These are phyloP conservation scores for Actenoides hombroni DNA, from an alignment of 2,113 vertebrate genomes.

Conservation along the genomic window DNA sequence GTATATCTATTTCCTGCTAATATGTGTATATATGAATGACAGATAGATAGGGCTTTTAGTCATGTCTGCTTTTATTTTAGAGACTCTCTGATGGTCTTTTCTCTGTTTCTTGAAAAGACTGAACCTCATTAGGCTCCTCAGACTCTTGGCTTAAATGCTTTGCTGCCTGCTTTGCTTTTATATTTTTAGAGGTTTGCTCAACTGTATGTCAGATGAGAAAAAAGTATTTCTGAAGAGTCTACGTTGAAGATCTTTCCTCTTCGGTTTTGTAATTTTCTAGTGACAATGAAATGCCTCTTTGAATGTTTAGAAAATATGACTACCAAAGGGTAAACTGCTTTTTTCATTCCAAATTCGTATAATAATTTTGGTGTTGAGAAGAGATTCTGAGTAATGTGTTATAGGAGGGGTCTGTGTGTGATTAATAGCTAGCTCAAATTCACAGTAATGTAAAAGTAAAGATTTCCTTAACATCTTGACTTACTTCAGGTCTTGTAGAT, in stretches of 20 bases:
- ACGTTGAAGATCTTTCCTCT: not conserved
- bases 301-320: not conserved
- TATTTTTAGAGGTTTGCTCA: not conserved
- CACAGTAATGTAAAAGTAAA: not conserved
- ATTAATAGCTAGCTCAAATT: not conserved
- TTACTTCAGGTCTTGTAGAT: not conserved
- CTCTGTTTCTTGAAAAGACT: not conserved
- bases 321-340: not conserved
- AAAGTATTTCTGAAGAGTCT: not conserved
- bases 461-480: not conserved
- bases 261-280: not conserved
- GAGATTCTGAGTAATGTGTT: not conserved
- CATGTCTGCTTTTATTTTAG: not conserved
- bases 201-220: not conserved
- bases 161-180: not conserved
- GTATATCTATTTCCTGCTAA: not conserved
- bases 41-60: not conserved
- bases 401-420: fast-evolving
- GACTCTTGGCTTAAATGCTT: not conserved
- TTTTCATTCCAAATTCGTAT: not conserved
- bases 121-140: not conserved
- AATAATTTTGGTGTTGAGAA: not conserved
- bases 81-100: not conserved
- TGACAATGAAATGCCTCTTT: not conserved
- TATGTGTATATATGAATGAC: not conserved